Percentiles rank a stretch among this genome's conserved stretches.
Conservation (phyloP, 1,140 invertebrate genomes). For the Chrysomallon squamiferum region DNA sequence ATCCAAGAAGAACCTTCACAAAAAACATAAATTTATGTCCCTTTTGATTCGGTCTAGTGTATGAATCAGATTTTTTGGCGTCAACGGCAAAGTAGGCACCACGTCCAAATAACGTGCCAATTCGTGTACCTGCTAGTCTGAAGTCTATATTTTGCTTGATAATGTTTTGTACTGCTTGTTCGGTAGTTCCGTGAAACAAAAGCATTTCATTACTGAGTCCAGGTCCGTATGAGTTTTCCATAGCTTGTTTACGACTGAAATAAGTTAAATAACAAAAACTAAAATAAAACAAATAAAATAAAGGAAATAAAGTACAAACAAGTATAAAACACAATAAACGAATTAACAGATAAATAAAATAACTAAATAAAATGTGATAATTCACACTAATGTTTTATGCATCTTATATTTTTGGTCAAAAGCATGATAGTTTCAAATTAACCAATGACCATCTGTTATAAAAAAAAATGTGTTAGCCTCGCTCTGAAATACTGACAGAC, state of each 20-base stretch:
- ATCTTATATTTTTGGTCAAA: background rate
- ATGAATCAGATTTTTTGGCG: slow-evolving; percentile 30
- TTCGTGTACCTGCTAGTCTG: slow-evolving; percentile 14
- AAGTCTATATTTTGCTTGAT: slow-evolving; percentile 27
- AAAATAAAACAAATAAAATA: background rate
- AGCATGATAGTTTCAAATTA: background rate
- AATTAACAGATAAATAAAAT: background rate
- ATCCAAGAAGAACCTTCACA: slow-evolving; percentile 21
- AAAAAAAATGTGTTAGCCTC: no score
- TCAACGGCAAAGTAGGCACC: slow-evolving; percentile 35
- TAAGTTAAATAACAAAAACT: background rate
- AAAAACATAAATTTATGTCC: slow-evolving; percentile 27
- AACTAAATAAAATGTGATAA: background rate
- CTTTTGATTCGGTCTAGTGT: slow-evolving; percentile 15
- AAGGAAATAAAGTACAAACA: background rate
- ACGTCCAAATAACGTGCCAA: slow-evolving; percentile 29
- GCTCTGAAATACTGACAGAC: no score
- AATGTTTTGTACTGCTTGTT: slow-evolving; percentile 18
- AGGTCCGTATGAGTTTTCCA: slow-evolving; percentile 17
- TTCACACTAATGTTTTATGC: background rate
- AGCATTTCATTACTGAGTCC: slow-evolving; percentile 23
- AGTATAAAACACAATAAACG: background rate
- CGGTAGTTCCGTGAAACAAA: slow-evolving; percentile 32
- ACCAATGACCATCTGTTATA: no score
- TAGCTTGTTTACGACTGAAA: slow-evolving; percentile 23